phyloP scores from a whole-genome alignment of 2,113 vertebrate genomes.

The Jaculus jaculus region DNA sequence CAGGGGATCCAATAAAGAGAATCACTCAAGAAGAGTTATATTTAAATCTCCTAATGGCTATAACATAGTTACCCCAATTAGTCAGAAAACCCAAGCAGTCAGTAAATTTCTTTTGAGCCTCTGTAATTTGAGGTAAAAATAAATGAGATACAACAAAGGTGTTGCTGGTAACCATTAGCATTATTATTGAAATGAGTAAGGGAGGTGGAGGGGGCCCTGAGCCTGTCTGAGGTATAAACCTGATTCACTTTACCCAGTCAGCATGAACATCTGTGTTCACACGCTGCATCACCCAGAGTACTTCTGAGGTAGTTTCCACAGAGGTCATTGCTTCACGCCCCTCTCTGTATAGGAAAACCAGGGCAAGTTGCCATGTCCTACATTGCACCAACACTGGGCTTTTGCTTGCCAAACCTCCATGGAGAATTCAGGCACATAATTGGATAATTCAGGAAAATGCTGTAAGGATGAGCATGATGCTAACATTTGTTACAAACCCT shows the following conservation, averaged over 20 bases:
- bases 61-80: conserved; percentile 88
- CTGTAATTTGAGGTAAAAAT: conserved; percentile 83
- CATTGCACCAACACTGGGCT: not conserved
- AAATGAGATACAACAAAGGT: conserved; percentile 82
- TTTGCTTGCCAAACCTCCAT: not conserved
- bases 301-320: not conserved
- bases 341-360: not conserved
- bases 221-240: conserved; percentile 75
- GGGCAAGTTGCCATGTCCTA: not conserved
- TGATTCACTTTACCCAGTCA: conserved; percentile 55
- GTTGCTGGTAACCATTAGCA: conserved; percentile 77
- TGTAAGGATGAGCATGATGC: conserved; percentile 36
- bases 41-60: conserved; percentile 88
- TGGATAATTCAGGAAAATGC: conserved; percentile 62
- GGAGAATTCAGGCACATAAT: conserved; percentile 39
- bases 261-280: not conserved
- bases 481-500: conserved; percentile 53
- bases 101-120: conserved; percentile 82
- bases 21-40: conserved; percentile 87
- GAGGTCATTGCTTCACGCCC: not conserved
- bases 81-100: conserved; percentile 85
- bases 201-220: conserved; percentile 78
- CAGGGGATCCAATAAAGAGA: conserved; percentile 89
- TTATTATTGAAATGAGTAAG: conserved; percentile 80
- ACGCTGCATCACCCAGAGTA: not conserved